Evolutionary conservation across 2,113 vertebrate genomes (phyloP), one percentile per base, ranked within the genome.

Genomic region (Zonotrichia leucophrys): DNA sequence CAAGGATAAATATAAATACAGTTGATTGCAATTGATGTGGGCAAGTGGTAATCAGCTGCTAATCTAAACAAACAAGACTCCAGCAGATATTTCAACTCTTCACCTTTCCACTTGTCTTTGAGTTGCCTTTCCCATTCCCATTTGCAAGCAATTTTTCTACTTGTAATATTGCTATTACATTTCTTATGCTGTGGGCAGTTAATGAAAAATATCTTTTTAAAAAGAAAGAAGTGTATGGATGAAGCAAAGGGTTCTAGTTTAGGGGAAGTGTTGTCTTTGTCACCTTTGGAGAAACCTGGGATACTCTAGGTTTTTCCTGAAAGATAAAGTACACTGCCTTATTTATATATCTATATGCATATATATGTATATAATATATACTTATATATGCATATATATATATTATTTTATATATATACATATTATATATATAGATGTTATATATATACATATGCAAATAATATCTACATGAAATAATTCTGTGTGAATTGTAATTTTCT

Each of bases 1-100:
- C 84, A 90, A 89, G 68, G 95, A 85, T 95, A 95, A 95, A 95
- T 95, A 95, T 95, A 96, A 95, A 91, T 94, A 89, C 81, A 53
- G 91, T 89, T 96, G 96, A 97, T 97, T 96, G 92, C 92, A 93
- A 23, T 72, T 92, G 91, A 94, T 96, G 87, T 96, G 95, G 94
- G 91, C 95, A 92, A 96, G 91, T 83, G 94, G 83, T 82, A 97
- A 97, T 96, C 94, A 95, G 87, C n/a, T 87, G 81, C 87, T 92
- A 92, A 95, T 96, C 70, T 95, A 95, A 97, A 87, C 91, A 97
- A 95, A 96, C 93, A 92, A 85, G 89, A 91, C 89, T 96, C 94
- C 91, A 95, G 77, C 95, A 92, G 94, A 73, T 91, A 94, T 94
- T 95, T 95, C 91, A 95, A 94, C 94, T 97, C 70, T 94, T 96